Conservation (phyloP, 2,888 invertebrate genomes). For the Troglohyphantes excavatus region DNA sequence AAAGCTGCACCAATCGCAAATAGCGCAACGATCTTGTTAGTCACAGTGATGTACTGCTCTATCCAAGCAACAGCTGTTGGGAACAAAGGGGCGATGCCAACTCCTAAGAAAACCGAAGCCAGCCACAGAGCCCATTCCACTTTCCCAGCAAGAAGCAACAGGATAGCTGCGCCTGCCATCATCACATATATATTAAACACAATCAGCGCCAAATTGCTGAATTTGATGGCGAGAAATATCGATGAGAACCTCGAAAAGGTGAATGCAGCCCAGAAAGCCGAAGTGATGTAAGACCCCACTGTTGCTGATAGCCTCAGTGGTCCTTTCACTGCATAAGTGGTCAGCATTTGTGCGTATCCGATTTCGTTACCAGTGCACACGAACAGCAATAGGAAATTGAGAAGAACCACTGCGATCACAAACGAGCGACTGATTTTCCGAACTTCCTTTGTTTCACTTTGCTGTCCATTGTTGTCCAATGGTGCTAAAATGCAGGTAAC, state of each 20-base stretch:
- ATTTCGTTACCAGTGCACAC: slow-evolving; percentile 83
- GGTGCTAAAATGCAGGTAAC: slow-evolving; percentile 69
- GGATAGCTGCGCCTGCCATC: slow-evolving; percentile 81
- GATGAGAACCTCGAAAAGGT: slow-evolving; percentile 80
- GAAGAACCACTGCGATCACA: background rate
- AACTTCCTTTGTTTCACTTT: background rate
- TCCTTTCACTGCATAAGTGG: slow-evolving; percentile 82
- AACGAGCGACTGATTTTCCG: background rate
- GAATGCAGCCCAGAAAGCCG: slow-evolving; percentile 83
- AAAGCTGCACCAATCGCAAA: slow-evolving; percentile 83
- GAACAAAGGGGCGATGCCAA: slow-evolving; percentile 83
- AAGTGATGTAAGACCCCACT: slow-evolving; percentile 82
- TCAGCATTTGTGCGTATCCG: slow-evolving; percentile 83
- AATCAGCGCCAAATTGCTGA: slow-evolving; percentile 83
- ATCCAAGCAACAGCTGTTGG: slow-evolving; percentile 83
- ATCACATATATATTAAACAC: slow-evolving; percentile 81
- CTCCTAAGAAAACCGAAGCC: slow-evolving; percentile 82
- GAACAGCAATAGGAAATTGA: slow-evolving; percentile 38
- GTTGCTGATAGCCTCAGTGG: slow-evolving; percentile 81
- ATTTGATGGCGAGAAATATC: slow-evolving; percentile 82
- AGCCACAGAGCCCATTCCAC: slow-evolving; percentile 82
- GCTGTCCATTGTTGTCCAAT: slow-evolving; percentile 4
- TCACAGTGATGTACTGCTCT: slow-evolving; percentile 83
- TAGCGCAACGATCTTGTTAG: slow-evolving; percentile 83
- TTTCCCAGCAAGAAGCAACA: slow-evolving; percentile 81